Evolutionary conservation across 2,797 vertebrate species (phyloP).

Genomic region (Sardinella longiceps): DNA sequence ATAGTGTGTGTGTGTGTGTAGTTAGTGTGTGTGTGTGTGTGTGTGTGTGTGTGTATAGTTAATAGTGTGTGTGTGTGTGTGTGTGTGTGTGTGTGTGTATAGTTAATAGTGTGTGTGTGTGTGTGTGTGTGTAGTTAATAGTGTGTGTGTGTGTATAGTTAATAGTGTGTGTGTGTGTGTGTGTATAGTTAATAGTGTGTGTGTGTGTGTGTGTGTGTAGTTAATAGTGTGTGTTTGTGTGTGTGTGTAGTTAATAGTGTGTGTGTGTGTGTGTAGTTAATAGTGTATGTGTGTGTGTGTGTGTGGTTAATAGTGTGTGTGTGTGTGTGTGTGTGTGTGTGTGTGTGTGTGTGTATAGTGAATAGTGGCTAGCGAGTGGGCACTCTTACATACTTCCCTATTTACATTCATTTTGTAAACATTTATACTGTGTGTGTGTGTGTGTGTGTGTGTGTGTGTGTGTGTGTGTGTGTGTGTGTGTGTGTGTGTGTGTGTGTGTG

Average conservation of each 20-base stretch:
- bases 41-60: constrained; percentile 18
- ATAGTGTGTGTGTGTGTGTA: no score
- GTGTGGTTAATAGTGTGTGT: neutral
- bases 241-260: constrained; percentile 30
- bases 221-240: no score
- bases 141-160: constrained; percentile 3
- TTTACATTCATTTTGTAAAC: no score
- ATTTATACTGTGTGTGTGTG: neutral
- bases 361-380: no score
- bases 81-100: neutral
- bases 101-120: constrained; percentile 16
- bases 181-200: neutral
- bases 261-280: neutral
- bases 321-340: constrained; percentile 22
- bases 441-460: constrained; percentile 15
- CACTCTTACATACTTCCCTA: no score
- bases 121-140: neutral
- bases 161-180: neutral
- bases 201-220: constrained; percentile 8
- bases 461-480: constrained; percentile 28
- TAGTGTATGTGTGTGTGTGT: constrained; percentile 26
- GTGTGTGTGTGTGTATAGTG: constrained; percentile 18
- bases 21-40: no score
- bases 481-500: neutral
- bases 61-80: constrained; percentile 15